Percentiles rank a stretch among this genome's conserved stretches.
Evolutionary conservation across 2,888 invertebrate genomes (phyloP).

Genomic region (Mesorhabditis spiculigera): DNA sequence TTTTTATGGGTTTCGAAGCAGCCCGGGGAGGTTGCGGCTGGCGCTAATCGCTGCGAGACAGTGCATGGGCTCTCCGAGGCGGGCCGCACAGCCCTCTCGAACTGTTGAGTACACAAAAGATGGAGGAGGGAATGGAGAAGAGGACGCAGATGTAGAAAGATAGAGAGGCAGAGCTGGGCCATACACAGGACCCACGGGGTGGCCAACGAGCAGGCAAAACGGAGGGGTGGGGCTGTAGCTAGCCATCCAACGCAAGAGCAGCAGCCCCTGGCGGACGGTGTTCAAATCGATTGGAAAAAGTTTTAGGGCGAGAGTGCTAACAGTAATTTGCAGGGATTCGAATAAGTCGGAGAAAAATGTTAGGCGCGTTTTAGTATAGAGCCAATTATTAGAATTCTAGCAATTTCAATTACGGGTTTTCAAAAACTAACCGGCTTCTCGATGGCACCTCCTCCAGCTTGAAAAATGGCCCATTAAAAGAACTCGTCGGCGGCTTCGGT

Average conservation of each 20-base stretch:
- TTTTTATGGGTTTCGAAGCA: no score
- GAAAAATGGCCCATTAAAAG: slow-evolving; percentile 58
- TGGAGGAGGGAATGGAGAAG: not conserved
- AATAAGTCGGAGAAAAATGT: no score
- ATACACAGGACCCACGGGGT: no score
- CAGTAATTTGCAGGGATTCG: no score
- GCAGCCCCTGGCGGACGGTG: not conserved
- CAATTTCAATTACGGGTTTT: no score
- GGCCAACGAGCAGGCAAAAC: not conserved
- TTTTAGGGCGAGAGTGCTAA: no score
- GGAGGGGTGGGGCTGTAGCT: not conserved
- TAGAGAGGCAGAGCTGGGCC: no score
- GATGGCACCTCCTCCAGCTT: slow-evolving; percentile 45
- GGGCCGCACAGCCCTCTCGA: slow-evolving; percentile 2
- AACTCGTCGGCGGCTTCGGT: slow-evolving; percentile 24
- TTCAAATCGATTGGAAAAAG: no score
- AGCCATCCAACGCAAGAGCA: not conserved
- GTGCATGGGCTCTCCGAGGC: slow-evolving; percentile 9
- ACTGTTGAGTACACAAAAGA: slow-evolving; percentile 10
- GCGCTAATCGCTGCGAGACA: not conserved
- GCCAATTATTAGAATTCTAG: no score
- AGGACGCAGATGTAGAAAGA: not conserved
- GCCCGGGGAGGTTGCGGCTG: not conserved
- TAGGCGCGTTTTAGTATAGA: no score
- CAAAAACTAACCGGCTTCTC: slow-evolving; percentile 7